Percentiles rank a stretch among this genome's conserved stretches.
These are phyloP conservation scores for Leistus spinibarbis DNA, from an alignment of 2,888 invertebrate genomes.

Conservation along the genomic window DNA sequence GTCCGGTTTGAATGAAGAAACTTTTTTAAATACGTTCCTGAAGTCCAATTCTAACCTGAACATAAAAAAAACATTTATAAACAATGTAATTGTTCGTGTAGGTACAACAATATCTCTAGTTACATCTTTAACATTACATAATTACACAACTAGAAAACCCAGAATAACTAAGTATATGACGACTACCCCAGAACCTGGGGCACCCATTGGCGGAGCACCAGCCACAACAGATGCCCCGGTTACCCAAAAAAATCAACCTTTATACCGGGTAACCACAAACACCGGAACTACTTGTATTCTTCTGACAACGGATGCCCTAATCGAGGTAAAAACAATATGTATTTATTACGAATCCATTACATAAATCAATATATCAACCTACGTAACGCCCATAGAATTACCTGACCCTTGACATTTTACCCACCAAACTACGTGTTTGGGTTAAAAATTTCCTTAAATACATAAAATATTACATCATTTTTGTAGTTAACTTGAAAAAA, in stretches of 20 bases:
- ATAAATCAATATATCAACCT: neutral
- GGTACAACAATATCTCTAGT: constrained; percentile 27
- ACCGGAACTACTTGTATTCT: constrained; percentile 80
- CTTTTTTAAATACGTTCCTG: neutral
- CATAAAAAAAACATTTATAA: neutral
- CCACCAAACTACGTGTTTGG: neutral
- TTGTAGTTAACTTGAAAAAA: too few species aligned
- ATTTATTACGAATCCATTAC: neutral
- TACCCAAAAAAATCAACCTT: constrained; percentile 42
- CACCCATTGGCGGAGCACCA: constrained; percentile 19
- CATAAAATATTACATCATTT: neutral
- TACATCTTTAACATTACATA: constrained; percentile 49
- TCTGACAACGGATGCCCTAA: constrained; percentile 76
- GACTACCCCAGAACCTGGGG: constrained; percentile 50
- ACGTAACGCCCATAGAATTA: neutral
- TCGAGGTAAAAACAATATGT: constrained; percentile 59
- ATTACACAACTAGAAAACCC: constrained; percentile 59
- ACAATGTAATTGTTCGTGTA: neutral
- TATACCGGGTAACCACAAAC: constrained; percentile 72
- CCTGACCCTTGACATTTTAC: neutral
- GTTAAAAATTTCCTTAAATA: neutral
- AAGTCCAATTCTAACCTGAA: neutral
- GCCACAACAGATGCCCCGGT: constrained; percentile 42
- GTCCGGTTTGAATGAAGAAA: neutral
- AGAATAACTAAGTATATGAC: constrained; percentile 70